Evolutionary conservation across 2,797 vertebrate species (phyloP).

Genomic region (Poecilia wingei): DNA sequence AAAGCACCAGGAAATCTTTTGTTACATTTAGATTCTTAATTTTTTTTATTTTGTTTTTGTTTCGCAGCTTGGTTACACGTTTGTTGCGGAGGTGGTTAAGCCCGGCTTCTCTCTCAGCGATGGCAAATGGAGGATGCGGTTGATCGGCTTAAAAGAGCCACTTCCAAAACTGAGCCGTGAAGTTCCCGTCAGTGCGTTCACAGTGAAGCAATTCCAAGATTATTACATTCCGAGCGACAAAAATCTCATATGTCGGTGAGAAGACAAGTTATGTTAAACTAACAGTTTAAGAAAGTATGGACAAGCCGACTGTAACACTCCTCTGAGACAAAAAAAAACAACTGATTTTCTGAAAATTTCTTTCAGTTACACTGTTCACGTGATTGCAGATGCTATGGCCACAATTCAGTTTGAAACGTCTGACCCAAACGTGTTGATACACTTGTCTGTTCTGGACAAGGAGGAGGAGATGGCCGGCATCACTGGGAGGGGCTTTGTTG

Average conservation of each 20-base stretch:
- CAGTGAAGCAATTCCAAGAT: slow-evolving; percentile 84
- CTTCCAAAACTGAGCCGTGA: slow-evolving; percentile 79
- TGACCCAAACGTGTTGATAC: slow-evolving; percentile 82
- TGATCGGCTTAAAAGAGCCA: slow-evolving; percentile 81
- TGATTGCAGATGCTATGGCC: slow-evolving; percentile 66
- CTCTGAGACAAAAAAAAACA: not conserved
- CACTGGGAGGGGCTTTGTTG: slow-evolving; percentile 83
- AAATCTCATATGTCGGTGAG: slow-evolving; percentile 86
- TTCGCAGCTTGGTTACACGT: slow-evolving; percentile 86
- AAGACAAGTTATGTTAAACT: slow-evolving; percentile 3
- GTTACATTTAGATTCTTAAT: not conserved
- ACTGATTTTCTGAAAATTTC: slow-evolving; percentile 8
- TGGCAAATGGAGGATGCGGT: slow-evolving; percentile 85
- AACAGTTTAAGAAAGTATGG: not conserved
- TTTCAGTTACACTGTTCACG: slow-evolving; percentile 82
- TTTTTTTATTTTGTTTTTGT: not conserved
- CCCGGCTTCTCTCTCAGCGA: slow-evolving; percentile 63
- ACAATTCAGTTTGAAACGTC: slow-evolving; percentile 89
- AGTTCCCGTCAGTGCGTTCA: slow-evolving; percentile 75
- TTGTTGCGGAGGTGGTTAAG: slow-evolving; percentile 84
- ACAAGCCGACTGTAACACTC: not conserved
- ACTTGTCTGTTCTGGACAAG: slow-evolving; percentile 86
- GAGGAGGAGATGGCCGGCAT: slow-evolving; percentile 76
- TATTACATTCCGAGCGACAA: slow-evolving; percentile 89
- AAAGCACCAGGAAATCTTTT: not conserved